These are phyloP conservation scores for Aspidiotus rigidus DNA, from an alignment of 2,888 invertebrate genomes.

Conservation along the genomic window DNA sequence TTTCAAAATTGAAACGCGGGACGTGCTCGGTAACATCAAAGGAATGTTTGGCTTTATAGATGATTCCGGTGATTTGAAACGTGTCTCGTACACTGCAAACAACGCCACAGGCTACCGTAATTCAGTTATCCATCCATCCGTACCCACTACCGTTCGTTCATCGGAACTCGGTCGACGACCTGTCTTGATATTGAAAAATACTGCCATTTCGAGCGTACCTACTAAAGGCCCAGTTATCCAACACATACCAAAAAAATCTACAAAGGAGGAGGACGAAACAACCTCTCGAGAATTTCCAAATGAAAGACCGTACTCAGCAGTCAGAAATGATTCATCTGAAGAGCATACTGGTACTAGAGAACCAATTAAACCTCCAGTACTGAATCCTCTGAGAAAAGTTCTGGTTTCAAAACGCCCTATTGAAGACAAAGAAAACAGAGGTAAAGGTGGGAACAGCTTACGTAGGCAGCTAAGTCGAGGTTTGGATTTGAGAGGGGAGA, in stretches of 20 bases:
- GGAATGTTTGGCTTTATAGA: conserved; percentile 76
- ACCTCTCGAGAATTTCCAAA: neutral
- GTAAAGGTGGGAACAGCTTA: conserved; percentile 33
- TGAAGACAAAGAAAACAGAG: conserved; percentile 20
- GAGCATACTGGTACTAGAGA: neutral
- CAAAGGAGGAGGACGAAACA: conserved; percentile 20
- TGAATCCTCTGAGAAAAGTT: conserved; percentile 34
- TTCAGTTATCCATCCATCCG: conserved; percentile 2
- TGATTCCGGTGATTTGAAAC: conserved; percentile 64
- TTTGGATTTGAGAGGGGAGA: conserved; percentile 19
- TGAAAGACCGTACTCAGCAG: neutral
- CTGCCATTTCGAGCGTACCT: conserved; percentile 20
- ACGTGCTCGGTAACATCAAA: conserved; percentile 68
- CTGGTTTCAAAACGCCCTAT: conserved; percentile 39
- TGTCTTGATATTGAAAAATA: conserved; percentile 36
- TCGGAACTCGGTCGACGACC: conserved; percentile 35
- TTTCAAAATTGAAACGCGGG: conserved; percentile 73
- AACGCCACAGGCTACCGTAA: conserved; percentile 44
- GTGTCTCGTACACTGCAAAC: conserved; percentile 62
- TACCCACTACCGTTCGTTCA: conserved; percentile 10
- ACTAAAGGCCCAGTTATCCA: conserved; percentile 38
- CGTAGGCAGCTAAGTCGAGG: conserved; percentile 33
- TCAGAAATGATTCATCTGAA: neutral
- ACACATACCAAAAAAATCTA: conserved; percentile 37
- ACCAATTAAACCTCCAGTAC: neutral